A percentile compares a stretch with the other conserved stretches of the same genome.
These are phyloP conservation scores for Alectoris magna DNA, from an alignment of 2,797 vertebrate species.

Conservation along the genomic window DNA sequence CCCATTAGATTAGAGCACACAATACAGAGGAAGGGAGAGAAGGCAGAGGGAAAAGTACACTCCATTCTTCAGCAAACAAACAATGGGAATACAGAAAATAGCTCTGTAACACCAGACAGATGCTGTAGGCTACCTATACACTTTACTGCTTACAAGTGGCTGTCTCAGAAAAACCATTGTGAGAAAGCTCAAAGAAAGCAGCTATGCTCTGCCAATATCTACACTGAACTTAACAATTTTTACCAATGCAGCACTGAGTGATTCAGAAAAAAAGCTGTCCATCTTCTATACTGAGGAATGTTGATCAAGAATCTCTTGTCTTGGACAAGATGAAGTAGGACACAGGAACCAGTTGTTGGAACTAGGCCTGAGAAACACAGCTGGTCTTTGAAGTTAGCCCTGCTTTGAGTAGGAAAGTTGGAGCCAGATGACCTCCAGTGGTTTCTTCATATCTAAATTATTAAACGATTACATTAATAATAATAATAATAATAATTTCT, in stretches of 20 bases:
- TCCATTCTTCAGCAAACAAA: neutral
- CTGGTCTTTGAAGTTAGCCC: neutral
- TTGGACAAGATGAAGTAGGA: neutral
- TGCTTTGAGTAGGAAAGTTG: neutral
- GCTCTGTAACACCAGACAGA: neutral
- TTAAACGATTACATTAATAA: neutral
- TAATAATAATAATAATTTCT: neutral
- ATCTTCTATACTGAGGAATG: neutral
- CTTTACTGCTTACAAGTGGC: neutral
- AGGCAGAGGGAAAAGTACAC: neutral
- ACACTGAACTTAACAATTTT: neutral
- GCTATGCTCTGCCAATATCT: neutral
- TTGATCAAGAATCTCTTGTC: neutral
- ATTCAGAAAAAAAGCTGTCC: neutral
- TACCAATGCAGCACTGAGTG: neutral
- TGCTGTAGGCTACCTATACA: neutral
- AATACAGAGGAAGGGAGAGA: neutral
- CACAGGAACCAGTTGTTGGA: neutral
- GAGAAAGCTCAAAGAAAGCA: neutral
- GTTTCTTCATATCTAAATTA: neutral
- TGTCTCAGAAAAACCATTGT: neutral
- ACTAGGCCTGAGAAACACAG: neutral
- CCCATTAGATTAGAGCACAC: neutral
- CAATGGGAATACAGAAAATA: neutral
- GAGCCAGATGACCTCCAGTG: neutral